Evolutionary conservation across 2,888 invertebrate species (phyloP), one percentile per base, ranked within the genome.

Genomic region (Sepiola atlantica): DNA sequence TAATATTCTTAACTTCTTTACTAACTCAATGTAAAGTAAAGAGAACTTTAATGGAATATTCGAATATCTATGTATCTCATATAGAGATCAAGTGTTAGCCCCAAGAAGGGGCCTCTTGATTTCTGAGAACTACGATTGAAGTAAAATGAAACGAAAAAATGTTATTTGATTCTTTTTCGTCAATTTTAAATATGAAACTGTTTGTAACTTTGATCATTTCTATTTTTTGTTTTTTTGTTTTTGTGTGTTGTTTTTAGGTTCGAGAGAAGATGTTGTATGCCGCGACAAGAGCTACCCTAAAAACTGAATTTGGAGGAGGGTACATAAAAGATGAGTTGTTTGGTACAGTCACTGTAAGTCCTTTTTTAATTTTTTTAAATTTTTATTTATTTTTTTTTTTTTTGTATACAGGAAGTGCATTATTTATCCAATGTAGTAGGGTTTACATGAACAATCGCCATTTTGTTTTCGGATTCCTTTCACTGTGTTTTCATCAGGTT

Each of bases 211-310:
- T n/a, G n/a, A n/a, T n/a, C n/a, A n/a, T n/a, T n/a, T n/a, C n/a
- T n/a, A n/a, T n/a, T n/a, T n/a, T 24, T 93, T 54, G 55, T 93
- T 0, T 32, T 32, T 35, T 77, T 35, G n/a, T 90, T 35, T 57
- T 20, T 54, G n/a, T 55, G 45, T 45, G 8, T 93, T 57, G 91
- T 94, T 55, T 95, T 94, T 94, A 97, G 97, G 97, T 99, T 10
- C 98, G 99, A 94, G 98, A 99, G 96, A 99, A 99, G 97, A 99
- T 99, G 99, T 98, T 99, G 94, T 99, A 99, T 96, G 99, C 99
- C 0, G 99, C 99, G 0, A 99, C 99, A 0, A 99, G 99, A 97
- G 99, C 99, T 0, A 99, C 99, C 0, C 98, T 99, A 55, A 99
- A 99, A 97, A 98, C 98, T 96, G 99, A 99, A 97, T 99, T 99